A percentile compares a stretch with the other conserved stretches of the same genome.
Conservation (phyloP, 2,888 invertebrate genomes). For the Apodemia duryi region DNA sequence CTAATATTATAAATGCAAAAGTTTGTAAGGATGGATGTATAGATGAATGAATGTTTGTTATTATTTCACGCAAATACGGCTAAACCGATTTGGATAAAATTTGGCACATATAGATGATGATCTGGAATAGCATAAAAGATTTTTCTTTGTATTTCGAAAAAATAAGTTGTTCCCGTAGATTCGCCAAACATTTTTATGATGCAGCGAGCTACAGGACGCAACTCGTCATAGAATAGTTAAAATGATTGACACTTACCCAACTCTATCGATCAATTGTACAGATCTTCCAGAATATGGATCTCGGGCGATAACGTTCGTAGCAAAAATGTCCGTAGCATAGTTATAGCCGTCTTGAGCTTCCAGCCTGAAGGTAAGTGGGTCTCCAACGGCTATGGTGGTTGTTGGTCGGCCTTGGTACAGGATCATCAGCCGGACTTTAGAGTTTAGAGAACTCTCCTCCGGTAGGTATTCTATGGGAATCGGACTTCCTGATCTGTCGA, state of each 20-base stretch:
- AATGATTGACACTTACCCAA: conserved; percentile 82
- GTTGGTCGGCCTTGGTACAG: conserved; percentile 94
- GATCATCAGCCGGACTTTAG: conserved; percentile 90
- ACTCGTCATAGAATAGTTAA: background rate
- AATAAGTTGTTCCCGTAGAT: too few species aligned
- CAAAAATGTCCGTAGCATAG: conserved; percentile 93
- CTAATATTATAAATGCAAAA: too few species aligned
- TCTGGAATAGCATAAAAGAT: too few species aligned
- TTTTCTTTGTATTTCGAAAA: too few species aligned
- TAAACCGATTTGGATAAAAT: too few species aligned
- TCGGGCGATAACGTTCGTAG: conserved; percentile 94
- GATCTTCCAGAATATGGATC: conserved; percentile 95
- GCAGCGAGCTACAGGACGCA: too few species aligned
- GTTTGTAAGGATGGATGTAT: too few species aligned
- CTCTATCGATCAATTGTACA: conserved; percentile 92
- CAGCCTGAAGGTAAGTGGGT: conserved; percentile 92
- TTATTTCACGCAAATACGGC: too few species aligned
- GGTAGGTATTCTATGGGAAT: conserved; percentile 95
- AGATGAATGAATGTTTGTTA: too few species aligned
- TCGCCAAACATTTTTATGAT: too few species aligned
- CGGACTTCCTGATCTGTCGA: conserved; percentile 91
- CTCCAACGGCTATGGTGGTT: conserved; percentile 95
- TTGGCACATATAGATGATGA: too few species aligned
- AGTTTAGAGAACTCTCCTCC: conserved; percentile 93
- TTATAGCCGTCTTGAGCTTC: conserved; percentile 94